These are phyloP conservation scores for Callyntrura guangdongensis DNA, from an alignment of 2,888 invertebrate species.

Conservation along the genomic window DNA sequence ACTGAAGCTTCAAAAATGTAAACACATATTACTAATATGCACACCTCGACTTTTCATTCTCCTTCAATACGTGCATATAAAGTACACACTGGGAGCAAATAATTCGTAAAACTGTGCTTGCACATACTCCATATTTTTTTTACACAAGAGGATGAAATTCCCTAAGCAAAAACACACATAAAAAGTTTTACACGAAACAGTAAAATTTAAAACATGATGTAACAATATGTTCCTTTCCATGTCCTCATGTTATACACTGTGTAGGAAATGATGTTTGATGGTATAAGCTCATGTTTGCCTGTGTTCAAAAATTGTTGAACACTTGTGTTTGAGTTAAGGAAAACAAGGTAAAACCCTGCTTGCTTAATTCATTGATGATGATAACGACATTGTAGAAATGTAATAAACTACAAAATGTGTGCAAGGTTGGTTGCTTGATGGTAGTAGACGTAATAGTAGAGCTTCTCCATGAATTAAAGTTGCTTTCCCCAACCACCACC, in stretches of 20 bases:
- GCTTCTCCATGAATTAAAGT: constrained; percentile 30
- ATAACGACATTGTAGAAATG: constrained; percentile 58
- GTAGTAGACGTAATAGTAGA: constrained; percentile 3
- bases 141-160: neutral
- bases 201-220: constrained; percentile 64
- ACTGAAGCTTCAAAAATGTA: no score
- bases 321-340: constrained; percentile 68
- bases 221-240: constrained; percentile 62
- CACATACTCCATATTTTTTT: neutral
- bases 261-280: constrained; percentile 54
- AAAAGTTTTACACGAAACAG: constrained; percentile 51
- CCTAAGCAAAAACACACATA: constrained; percentile 13
- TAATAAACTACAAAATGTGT: constrained; percentile 49
- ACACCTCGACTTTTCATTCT: no score
- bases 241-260: constrained; percentile 40
- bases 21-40: no score
- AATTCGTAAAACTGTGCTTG: no score
- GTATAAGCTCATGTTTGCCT: constrained; percentile 44
- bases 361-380: constrained; percentile 46
- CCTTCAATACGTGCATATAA: no score
- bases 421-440: neutral
- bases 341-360: constrained; percentile 66
- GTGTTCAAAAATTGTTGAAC: constrained; percentile 63
- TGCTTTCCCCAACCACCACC: constrained; percentile 56
- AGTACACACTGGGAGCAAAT: no score